A percentile compares a stretch with the other conserved stretches of the same genome.
Conservation (phyloP, 2,113 vertebrate species). For the Nycticryphes semicollaris region DNA sequence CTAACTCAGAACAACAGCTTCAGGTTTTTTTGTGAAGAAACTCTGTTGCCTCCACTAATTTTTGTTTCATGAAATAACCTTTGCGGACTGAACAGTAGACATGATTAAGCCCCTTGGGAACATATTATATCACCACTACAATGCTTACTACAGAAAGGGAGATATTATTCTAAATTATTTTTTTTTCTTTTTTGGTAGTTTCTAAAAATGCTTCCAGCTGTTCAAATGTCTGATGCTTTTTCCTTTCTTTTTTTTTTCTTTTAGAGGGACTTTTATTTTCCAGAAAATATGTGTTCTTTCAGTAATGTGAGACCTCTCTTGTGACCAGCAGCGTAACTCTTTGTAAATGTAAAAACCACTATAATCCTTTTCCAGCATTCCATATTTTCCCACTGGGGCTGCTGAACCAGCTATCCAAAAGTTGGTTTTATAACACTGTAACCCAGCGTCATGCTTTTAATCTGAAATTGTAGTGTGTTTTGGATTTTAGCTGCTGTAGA, state of each 20-base stretch:
- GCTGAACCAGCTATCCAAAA: not conserved
- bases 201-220: conserved; percentile 63
- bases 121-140: not conserved
- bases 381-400: conserved; percentile 25
- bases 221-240: conserved; percentile 44
- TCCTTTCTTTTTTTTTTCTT: not conserved
- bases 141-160: conserved; percentile 27
- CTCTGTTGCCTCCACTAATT: not conserved
- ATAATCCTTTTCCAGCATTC: conserved; percentile 54
- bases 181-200: not conserved
- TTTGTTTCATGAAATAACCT: conserved; percentile 36
- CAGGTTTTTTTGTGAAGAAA: not conserved
- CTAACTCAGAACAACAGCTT: not conserved
- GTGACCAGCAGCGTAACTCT: conserved; percentile 42
- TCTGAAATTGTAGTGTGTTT: conserved; percentile 19
- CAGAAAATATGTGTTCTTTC: conserved; percentile 41
- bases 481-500: conserved; percentile 13
- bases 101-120: conserved; percentile 21
- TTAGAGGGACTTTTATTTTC: conserved; percentile 40
- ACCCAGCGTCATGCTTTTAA: not conserved
- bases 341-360: conserved; percentile 56
- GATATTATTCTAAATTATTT: conserved; percentile 23
- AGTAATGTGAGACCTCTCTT: conserved; percentile 55
- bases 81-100: conserved; percentile 30
- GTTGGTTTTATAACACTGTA: not conserved